These are phyloP conservation scores for Sylvicola fuscatus DNA, from an alignment of 2,888 invertebrate species.

Conservation along the genomic window DNA sequence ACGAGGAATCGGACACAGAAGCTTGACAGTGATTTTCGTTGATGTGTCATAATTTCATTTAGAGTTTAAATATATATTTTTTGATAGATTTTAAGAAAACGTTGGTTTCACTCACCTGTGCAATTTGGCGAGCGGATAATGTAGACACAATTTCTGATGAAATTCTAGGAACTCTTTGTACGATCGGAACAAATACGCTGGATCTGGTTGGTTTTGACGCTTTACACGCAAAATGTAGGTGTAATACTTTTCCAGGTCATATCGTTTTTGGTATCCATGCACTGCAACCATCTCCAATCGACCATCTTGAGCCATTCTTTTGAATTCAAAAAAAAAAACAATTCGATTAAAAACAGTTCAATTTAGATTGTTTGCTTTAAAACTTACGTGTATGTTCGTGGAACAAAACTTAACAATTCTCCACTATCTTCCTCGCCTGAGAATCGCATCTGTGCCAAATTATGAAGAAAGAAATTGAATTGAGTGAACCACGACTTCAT, in stretches of 20 bases:
- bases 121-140: constrained; percentile 79
- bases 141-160: constrained; percentile 78
- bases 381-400: constrained; percentile 75
- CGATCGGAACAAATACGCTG: constrained; percentile 75
- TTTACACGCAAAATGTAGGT: constrained; percentile 74
- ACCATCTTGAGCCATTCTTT: constrained; percentile 82
- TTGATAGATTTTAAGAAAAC: background rate
- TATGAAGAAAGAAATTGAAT: constrained; percentile 96
- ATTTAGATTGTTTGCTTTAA: constrained; percentile 1
- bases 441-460: constrained; percentile 81
- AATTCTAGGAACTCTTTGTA: constrained; percentile 96
- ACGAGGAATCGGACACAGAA: constrained; percentile 10
- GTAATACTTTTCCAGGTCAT: constrained; percentile 94
- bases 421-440: constrained; percentile 68
- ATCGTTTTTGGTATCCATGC: constrained; percentile 80
- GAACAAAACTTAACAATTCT: constrained; percentile 79
- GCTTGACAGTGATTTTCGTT: constrained; percentile 5
- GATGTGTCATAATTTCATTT: background rate
- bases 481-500: constrained; percentile 87
- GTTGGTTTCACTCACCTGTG: constrained; percentile 49
- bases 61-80: background rate
- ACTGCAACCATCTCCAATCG: constrained; percentile 68
- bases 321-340: constrained; percentile 3
- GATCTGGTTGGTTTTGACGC: constrained; percentile 67
- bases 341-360: constrained; percentile 2